A percentile compares a stretch with the other conserved stretches of the same genome.
Evolutionary conservation across 2,113 vertebrate genomes (phyloP).

Genomic region (Phylloscopus whistleri): DNA sequence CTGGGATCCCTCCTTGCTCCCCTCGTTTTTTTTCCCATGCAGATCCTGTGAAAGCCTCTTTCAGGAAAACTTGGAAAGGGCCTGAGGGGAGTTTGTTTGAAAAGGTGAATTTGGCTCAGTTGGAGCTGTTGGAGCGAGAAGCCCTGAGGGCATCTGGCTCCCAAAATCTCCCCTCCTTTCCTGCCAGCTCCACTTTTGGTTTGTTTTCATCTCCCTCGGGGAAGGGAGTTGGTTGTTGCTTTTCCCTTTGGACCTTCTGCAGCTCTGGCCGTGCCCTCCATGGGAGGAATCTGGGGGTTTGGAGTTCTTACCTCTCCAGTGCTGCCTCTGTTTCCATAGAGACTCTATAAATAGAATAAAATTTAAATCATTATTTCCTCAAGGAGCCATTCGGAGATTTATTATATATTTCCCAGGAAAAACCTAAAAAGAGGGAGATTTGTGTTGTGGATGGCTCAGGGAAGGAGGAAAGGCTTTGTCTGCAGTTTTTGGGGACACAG

Average conservation of each 20-base stretch:
- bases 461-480: neutral
- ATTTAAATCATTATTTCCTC: conserved; percentile 51
- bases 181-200: neutral
- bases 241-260: neutral
- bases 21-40: neutral
- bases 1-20: neutral
- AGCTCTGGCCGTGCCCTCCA: neutral
- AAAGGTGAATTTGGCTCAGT: neutral
- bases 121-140: neutral
- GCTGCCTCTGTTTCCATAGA: conserved; percentile 79
- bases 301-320: conserved; percentile 43
- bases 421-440: neutral
- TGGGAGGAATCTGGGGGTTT: conserved; percentile 54
- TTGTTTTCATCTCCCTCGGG: neutral
- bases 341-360: conserved; percentile 78
- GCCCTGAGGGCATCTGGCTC: neutral
- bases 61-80: neutral
- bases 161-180: neutral
- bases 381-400: neutral
- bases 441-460: neutral
- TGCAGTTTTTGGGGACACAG: neutral
- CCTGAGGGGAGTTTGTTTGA: neutral
- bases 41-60: neutral
- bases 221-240: neutral
- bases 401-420: neutral